Evolutionary conservation across 2,888 invertebrate species (phyloP).

Genomic region (Fragum sueziense): DNA sequence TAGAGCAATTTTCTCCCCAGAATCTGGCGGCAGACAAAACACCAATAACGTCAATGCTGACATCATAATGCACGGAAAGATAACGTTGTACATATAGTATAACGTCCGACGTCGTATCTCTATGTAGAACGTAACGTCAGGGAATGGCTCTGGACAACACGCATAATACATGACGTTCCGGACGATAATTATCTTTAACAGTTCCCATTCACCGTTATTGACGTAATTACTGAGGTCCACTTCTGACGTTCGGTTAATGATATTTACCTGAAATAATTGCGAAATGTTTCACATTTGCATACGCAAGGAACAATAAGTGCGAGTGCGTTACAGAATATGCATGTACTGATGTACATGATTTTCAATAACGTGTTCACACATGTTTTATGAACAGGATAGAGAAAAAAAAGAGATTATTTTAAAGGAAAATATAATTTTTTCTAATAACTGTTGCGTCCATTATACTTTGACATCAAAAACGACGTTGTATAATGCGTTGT

Average conservation of each 20-base stretch:
- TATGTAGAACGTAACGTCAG: constrained; percentile 79
- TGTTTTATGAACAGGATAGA: too few species aligned
- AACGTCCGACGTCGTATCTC: constrained; percentile 84
- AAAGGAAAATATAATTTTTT: too few species aligned
- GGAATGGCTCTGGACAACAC: constrained; percentile 80
- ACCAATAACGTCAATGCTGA: constrained; percentile 85
- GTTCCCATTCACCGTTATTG: constrained; percentile 80
- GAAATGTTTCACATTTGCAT: too few species aligned
- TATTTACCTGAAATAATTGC: constrained; percentile 75
- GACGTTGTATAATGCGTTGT: too few species aligned
- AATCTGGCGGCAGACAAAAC: constrained; percentile 85
- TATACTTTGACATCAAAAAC: too few species aligned
- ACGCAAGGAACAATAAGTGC: too few species aligned
- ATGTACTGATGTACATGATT: too few species aligned
- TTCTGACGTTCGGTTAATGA: constrained; percentile 74
- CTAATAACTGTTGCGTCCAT: too few species aligned
- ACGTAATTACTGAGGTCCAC: constrained; percentile 81
- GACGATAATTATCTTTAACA: constrained; percentile 72
- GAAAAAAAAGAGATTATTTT: too few species aligned
- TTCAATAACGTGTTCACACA: too few species aligned
- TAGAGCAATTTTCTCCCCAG: constrained; percentile 85
- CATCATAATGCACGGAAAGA: constrained; percentile 86
- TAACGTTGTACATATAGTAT: constrained; percentile 84
- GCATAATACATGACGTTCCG: constrained; percentile 79
- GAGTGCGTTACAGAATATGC: too few species aligned